Evolutionary conservation across 2,113 vertebrate species (phyloP), one percentile per base, ranked within the genome.

Genomic region (Meleagris gallopavo): DNA sequence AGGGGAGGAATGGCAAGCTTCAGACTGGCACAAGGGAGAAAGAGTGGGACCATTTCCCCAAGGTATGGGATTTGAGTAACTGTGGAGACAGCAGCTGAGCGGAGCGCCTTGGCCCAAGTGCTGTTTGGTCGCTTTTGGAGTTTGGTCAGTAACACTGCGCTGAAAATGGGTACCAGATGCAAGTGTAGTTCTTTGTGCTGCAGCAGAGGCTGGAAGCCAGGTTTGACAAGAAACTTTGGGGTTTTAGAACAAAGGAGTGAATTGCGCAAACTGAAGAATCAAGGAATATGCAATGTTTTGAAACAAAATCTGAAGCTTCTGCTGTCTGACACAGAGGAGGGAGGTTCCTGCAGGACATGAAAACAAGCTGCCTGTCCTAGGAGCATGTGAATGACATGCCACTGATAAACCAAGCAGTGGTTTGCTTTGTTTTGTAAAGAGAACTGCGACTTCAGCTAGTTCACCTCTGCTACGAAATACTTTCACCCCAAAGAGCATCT

Each of bases 161-260:
- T 32, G 65, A 52, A 92, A 86, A 93, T 69, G 80, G 3, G 7
- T 86, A 91, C 78, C 93, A 87, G 84, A 89, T 92, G 89, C 78
- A 89, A 45, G 40, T 57, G 3, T 36, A 34, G 58, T 65, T 62
- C 79, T 57, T 93, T 78, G 38, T 60, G 65, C 79, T 67, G 82
- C 34, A 60, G 7, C 67, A 15, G 18, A 50, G 83, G 32, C 85
- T 88, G 79, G 73, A 71, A 88, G 24, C 22, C 15, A 52, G 36
- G 13, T 70, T 85, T 74, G 86, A 76, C 71, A n/a, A 71, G 90
- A 79, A 67, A 30, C 4, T 21, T 3, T 72, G 40, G 20, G 46
- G 2, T 48, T 58, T 75, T 70, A 64, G 78, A 93, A 89, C 46
- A 57, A 80, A 95, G 60, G 70, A 34, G 38, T 18, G 81, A 58